Conservation (phyloP, 64 coral and sea anemone genomes). For the Pachyseris speciosa region DNA sequence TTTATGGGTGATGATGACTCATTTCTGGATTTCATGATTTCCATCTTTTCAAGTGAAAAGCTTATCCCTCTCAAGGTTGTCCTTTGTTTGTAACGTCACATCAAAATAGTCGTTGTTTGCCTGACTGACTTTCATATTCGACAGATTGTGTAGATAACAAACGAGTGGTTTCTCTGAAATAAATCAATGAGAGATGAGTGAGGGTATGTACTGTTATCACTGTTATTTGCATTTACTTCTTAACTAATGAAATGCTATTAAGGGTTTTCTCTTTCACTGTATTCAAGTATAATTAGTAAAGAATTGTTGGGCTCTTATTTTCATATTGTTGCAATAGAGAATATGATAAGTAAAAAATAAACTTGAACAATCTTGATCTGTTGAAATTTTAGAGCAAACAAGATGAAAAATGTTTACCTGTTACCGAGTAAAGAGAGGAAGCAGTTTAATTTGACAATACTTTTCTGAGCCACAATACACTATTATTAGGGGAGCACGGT, state of each 20-base stretch:
- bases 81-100: slow-evolving; percentile 47
- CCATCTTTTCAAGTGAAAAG: slow-evolving; percentile 51
- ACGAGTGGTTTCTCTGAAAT: slow-evolving; percentile 32
- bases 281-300: too few species aligned
- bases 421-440: not conserved
- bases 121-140: slow-evolving; percentile 47
- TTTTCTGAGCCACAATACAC: not conserved
- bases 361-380: too few species aligned
- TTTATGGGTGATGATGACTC: slow-evolving; percentile 59
- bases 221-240: not conserved
- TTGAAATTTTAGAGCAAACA: too few species aligned
- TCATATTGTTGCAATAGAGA: too few species aligned
- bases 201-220: not conserved
- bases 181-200: not conserved
- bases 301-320: too few species aligned
- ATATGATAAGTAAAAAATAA: too few species aligned
- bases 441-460: not conserved
- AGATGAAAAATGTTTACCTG: too few species aligned
- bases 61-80: slow-evolving; percentile 1
- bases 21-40: slow-evolving; percentile 27
- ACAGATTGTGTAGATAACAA: slow-evolving; percentile 55
- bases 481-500: too few species aligned
- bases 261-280: too few species aligned
- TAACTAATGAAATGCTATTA: not conserved
- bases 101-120: slow-evolving; percentile 60